A percentile compares a stretch with the other conserved stretches of the same genome.
These are phyloP conservation scores for Chironomus tepperi DNA, from an alignment of 1,140 invertebrate genomes.

Conservation along the genomic window DNA sequence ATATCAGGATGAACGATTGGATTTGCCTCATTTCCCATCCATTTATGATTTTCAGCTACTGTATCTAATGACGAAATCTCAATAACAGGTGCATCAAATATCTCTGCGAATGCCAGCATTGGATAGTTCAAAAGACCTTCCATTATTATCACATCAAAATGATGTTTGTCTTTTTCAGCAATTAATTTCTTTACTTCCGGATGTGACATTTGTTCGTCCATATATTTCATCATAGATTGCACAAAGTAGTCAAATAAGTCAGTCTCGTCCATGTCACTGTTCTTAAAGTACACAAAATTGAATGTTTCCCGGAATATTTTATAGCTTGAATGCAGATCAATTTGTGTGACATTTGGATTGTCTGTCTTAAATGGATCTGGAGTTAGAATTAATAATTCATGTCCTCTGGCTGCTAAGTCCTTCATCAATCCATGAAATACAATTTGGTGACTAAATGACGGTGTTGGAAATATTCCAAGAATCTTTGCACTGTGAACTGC, in stretches of 20 bases:
- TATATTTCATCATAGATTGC: neutral
- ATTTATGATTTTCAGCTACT: neutral
- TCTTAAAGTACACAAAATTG: neutral
- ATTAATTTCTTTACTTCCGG: neutral
- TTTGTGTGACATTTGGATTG: constrained; percentile 9
- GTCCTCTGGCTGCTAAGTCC: constrained; percentile 42
- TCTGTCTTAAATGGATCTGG: constrained; percentile 32
- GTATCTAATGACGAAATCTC: neutral
- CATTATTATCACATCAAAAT: neutral
- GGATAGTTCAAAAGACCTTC: neutral
- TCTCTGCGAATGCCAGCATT: neutral
- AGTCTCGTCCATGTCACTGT: neutral
- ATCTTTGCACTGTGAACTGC: constrained; percentile 30
- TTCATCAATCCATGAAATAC: constrained; percentile 41
- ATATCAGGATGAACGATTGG: neutral
- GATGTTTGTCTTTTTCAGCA: neutral
- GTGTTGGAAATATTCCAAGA: constrained; percentile 41
- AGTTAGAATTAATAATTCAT: constrained; percentile 41
- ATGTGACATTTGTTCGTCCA: neutral
- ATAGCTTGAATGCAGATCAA: neutral
- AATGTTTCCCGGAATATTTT: neutral
- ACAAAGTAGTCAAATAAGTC: neutral
- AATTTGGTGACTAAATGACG: constrained; percentile 42
- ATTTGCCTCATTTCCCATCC: neutral
- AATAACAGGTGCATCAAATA: neutral